Conservation (phyloP, 2,113 vertebrate species). For the Daboia siamensis region DNA sequence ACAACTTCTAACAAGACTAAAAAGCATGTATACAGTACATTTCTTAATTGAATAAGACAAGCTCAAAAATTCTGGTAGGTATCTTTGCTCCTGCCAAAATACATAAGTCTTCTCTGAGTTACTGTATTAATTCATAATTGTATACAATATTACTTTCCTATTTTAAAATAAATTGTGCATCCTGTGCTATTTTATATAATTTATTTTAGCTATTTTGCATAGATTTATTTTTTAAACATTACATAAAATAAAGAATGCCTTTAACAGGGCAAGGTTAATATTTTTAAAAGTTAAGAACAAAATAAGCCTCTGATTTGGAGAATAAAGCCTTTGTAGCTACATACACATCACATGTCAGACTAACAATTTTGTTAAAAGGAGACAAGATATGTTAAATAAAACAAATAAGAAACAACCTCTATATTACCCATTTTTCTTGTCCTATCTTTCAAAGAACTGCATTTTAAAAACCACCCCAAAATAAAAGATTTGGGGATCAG, state of each 20-base stretch:
- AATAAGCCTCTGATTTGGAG: conserved; percentile 48
- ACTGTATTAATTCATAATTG: not conserved
- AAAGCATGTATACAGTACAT: conserved; percentile 27
- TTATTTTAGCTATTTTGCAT: not conserved
- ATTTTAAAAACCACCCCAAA: conserved; percentile 3
- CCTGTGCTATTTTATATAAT: not conserved
- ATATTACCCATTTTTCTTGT: conserved; percentile 10
- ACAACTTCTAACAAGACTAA: conserved; percentile 1
- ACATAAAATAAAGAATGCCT: conserved; percentile 25
- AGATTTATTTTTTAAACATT: not conserved
- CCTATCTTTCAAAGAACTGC: conserved; percentile 37
- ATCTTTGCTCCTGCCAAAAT: not conserved
- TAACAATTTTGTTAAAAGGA: conserved; percentile 13
- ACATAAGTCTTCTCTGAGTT: conserved; percentile 5
- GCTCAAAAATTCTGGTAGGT: not conserved
- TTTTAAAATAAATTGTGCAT: not conserved
- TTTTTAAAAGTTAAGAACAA: conserved; percentile 10
- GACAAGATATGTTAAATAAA: conserved; percentile 48
- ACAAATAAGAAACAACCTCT: not conserved
- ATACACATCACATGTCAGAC: conserved; percentile 40
- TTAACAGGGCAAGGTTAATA: conserved; percentile 40
- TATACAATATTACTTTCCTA: conserved; percentile 19
- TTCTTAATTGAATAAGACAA: conserved; percentile 27
- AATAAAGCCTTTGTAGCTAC: conserved; percentile 35
- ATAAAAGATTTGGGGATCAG: not conserved